phyloP scores from a whole-genome alignment of 2,113 vertebrate species.

The Arenaria interpres region DNA sequence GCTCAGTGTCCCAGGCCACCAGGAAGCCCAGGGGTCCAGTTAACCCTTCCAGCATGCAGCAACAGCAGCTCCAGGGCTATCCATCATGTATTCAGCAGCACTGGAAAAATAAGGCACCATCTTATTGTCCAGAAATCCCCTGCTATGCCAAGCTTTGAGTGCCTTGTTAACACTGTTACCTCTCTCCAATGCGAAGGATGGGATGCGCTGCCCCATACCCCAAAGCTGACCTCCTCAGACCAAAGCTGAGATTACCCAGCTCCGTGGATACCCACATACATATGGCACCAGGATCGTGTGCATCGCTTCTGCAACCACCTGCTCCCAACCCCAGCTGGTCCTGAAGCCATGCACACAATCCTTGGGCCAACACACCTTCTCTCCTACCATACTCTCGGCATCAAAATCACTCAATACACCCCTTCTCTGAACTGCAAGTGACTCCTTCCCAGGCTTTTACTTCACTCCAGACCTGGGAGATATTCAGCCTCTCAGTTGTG shows the following conservation, averaged over 20 bases:
- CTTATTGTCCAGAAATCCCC: background rate
- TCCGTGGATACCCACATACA: background rate
- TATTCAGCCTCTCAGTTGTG: background rate
- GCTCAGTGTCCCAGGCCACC: background rate
- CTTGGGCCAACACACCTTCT: background rate
- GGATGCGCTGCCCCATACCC: background rate
- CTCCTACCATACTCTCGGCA: rapidly evolving
- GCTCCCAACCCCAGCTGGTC: background rate
- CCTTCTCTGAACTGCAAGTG: background rate
- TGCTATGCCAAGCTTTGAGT: background rate
- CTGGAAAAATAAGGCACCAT: background rate
- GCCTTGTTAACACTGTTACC: background rate
- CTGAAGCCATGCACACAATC: background rate
- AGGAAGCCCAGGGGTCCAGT: background rate
- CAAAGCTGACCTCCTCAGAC: background rate
- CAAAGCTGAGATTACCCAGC: background rate
- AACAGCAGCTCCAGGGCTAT: background rate
- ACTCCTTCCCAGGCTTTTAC: background rate
- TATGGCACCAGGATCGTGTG: background rate
- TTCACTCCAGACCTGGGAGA: background rate
- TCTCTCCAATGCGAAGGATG: background rate
- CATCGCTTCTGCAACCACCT: background rate
- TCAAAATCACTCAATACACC: background rate
- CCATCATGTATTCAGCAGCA: background rate
- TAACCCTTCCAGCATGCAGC: background rate